phyloP scores from a whole-genome alignment of 1,140 invertebrate species.

The Polypedilum pembai region DNA sequence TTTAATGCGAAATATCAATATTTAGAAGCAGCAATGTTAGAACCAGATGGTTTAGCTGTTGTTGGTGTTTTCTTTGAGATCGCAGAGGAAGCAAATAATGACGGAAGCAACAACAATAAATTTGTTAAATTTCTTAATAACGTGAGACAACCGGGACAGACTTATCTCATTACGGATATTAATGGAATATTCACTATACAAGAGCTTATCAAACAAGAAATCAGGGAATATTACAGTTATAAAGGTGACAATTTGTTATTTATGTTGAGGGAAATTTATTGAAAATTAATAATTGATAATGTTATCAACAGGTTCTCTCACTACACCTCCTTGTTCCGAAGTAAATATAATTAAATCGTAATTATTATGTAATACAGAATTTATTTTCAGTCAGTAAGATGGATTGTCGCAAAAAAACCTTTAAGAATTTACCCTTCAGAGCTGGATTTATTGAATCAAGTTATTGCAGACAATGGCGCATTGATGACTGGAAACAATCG shows the following conservation, averaged over 20 bases:
- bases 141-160: not conserved
- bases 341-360: not conserved
- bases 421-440: constrained; percentile 16
- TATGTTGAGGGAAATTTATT: not conserved
- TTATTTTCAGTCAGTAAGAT: not conserved
- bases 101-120: constrained; percentile 18
- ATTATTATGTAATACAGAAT: too few species aligned
- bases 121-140: constrained; percentile 13
- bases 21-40: not conserved
- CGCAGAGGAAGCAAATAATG: constrained; percentile 12
- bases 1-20: not conserved
- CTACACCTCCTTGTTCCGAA: not conserved
- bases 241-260: not conserved
- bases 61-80: not conserved
- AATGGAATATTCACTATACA: not conserved
- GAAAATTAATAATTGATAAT: not conserved
- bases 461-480: not conserved
- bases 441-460: not conserved
- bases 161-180: not conserved
- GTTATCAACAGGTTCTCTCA: not conserved
- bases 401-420: not conserved
- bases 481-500: not conserved
- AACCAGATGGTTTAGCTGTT: not conserved
- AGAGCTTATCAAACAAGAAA: not conserved
- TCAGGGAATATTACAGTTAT: constrained; percentile 3